Percentiles rank a stretch among this genome's conserved stretches.
Conservation (phyloP, 2,113 vertebrate species). For the Microcebus jonahi region DNA sequence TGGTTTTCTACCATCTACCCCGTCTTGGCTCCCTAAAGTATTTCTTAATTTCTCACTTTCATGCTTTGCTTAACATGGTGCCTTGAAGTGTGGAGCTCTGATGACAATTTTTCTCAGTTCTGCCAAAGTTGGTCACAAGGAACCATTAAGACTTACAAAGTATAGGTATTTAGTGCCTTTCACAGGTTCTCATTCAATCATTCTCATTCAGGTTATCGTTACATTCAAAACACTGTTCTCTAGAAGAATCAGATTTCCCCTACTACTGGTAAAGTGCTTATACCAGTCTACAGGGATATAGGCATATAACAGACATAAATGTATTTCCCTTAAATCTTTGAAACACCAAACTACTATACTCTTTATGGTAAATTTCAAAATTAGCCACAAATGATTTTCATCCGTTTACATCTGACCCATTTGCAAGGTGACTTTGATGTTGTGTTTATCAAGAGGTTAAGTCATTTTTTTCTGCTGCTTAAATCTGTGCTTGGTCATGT, state of each 20-base stretch:
- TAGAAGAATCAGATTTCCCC: background rate
- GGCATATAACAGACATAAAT: background rate
- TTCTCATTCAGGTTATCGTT: background rate
- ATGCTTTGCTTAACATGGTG: background rate
- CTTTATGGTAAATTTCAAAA: background rate
- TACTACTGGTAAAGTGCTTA: background rate
- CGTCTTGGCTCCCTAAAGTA: background rate
- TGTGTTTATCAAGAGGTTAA: background rate
- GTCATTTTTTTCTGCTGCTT: background rate
- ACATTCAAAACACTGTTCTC: background rate
- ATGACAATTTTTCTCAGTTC: conserved; percentile 3
- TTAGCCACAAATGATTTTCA: background rate
- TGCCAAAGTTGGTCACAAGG: background rate
- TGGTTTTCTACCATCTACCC: background rate
- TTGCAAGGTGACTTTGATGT: background rate
- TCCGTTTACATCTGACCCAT: background rate
- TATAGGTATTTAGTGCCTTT: background rate
- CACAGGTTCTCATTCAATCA: background rate
- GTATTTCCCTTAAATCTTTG: background rate
- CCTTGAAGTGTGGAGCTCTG: background rate
- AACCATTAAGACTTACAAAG: background rate
- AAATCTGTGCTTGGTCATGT: background rate
- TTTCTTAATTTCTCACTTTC: background rate
- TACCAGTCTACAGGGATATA: background rate
- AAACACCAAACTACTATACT: background rate